Conservation (phyloP, 1,140 invertebrate species). For the Bacillus rossius region DNA sequence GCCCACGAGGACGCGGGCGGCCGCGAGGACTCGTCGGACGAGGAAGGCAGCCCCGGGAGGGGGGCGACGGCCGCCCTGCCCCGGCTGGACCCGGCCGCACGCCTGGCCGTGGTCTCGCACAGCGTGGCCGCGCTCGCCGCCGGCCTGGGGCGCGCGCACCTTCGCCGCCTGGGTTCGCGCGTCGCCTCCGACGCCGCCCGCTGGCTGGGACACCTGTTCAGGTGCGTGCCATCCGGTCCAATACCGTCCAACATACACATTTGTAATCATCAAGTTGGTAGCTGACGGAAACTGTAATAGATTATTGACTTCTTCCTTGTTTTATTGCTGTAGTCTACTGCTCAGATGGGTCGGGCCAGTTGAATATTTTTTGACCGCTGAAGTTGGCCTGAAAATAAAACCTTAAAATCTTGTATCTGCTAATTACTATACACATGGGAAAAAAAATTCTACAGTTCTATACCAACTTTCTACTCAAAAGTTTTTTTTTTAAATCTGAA, state of each 20-base stretch:
- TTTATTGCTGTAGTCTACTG: background rate
- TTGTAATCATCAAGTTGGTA: too few relatives aligned
- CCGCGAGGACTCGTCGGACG: conserved; percentile 28
- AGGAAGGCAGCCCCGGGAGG: conserved; percentile 32
- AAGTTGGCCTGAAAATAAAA: too few relatives aligned
- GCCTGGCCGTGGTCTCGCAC: conserved; percentile 64
- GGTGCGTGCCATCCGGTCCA: conserved; percentile 44
- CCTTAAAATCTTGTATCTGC: too few relatives aligned
- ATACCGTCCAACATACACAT: too few relatives aligned
- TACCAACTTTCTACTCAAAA: too few relatives aligned
- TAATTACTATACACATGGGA: too few relatives aligned
- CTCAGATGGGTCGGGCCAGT: too few relatives aligned
- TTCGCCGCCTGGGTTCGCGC: conserved; percentile 61
- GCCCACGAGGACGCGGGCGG: conserved; percentile 38
- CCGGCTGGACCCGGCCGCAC: conserved; percentile 52
- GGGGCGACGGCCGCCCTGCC: conserved; percentile 41
- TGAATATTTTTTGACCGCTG: too few relatives aligned
- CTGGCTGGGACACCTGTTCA: conserved; percentile 75
- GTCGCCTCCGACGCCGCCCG: conserved; percentile 68
- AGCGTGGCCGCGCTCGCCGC: conserved; percentile 68
- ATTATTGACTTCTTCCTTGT: background rate
- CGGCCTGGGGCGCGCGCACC: conserved; percentile 59
- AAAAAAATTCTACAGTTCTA: too few relatives aligned
- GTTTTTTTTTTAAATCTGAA: too few relatives aligned
- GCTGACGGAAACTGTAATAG: too few relatives aligned